Evolutionary conservation across 2,888 invertebrate species (phyloP).

Genomic region (Cephus pulcher): DNA sequence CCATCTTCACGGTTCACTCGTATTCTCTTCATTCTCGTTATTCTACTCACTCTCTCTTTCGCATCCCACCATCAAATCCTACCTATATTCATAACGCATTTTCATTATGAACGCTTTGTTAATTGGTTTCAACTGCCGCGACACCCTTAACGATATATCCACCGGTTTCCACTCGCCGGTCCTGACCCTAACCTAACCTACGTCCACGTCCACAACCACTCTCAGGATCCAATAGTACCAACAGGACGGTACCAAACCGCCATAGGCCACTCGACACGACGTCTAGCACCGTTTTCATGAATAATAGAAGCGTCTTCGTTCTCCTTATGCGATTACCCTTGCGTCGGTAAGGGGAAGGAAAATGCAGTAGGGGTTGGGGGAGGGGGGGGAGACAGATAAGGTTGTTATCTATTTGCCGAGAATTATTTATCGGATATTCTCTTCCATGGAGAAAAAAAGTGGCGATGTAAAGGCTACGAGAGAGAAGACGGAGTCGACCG

Average conservation of each 20-base stretch:
- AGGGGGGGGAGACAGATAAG: neutral
- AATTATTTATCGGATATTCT: slow-evolving; percentile 21
- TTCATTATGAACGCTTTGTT: neutral
- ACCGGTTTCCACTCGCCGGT: neutral
- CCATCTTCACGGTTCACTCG: slow-evolving; percentile 10
- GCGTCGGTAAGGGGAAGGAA: no score
- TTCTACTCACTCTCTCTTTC: neutral
- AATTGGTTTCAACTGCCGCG: neutral
- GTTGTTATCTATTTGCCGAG: slow-evolving; percentile 17
- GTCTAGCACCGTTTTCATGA: neutral
- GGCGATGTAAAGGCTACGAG: slow-evolving; percentile 10
- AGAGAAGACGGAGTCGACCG: slow-evolving; percentile 6
- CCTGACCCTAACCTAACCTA: neutral
- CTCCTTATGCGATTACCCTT: no score
- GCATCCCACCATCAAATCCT: neutral
- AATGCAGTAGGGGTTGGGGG: no score
- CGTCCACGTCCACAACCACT: no score
- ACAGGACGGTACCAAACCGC: neutral
- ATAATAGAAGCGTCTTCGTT: no score
- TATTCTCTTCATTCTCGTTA: neutral
- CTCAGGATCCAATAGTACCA: neutral
- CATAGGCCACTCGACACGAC: neutral
- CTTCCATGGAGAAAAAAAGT: neutral
- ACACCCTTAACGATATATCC: neutral
- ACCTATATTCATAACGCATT: neutral